Base-by-base conservation (phyloP, 2,797 vertebrate genomes). In the Chaunax sp. region DNA sequence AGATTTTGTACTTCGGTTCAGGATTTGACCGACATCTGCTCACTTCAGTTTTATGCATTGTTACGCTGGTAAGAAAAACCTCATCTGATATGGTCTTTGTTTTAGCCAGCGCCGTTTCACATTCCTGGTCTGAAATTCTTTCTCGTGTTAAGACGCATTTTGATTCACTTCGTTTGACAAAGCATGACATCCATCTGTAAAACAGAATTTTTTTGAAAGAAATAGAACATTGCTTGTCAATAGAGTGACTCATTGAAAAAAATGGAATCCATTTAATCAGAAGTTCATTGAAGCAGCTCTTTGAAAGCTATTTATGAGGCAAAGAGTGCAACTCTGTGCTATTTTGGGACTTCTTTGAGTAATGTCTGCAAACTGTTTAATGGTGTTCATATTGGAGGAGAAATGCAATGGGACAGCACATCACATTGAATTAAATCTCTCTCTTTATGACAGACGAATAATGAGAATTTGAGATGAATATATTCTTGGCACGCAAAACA, bases 211-310 rank as follows among this genome's bases (percentile, higher is more conserved):
- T 44, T 67, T 22, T 69, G 47, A 79, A 72, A 71, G 61, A 50
- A 67, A 68, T 30, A 80, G 22, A 75, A 76, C 69, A 53, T 18
- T 57, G 54, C 53, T 68, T 61, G 75, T 77, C 41, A 78, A 15
- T 67, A 30, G 51, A 75, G 65, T 77, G 52, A 82, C 54, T 85
- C 81, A 78, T 45, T 76, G 70, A 64, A 72, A 68, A 72, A 80
- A 68, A 72, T 68, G 18, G 63, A 69, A 55, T 69, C 45, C 7
- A 67, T 66, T 79, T 59, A 78, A 69, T 68, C 58, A 74, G 65
- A 80, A 66, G 26, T 71, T 72, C 59, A 71, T 80, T 80, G 65
- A 79, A 56, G 58, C 52, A 50, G 45, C 63, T 61, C 55, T 19
- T 15, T 59, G 64, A 35, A 53, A 75, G 51, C 45, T 52, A 69